Evolutionary conservation across 2,113 vertebrate genomes (phyloP), one percentile per base, ranked within the genome.

Genomic region (Poicephalus meyeri): DNA sequence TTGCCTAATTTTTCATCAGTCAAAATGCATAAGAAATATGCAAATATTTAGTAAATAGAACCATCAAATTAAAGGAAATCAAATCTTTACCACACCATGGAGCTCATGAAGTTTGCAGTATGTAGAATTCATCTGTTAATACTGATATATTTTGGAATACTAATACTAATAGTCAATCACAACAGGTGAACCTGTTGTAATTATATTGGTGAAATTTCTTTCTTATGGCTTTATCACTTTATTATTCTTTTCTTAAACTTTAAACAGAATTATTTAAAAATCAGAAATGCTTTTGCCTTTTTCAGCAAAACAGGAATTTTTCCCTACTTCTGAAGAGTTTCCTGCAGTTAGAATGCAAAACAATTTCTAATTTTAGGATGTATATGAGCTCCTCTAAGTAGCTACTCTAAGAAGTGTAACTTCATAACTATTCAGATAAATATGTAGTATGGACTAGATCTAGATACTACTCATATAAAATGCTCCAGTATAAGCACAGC

Each of bases 31-130:
- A 96, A 92, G 55, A 81, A 96, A 93, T 95, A 96, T 95, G 68
- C 63, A 97, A 97, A 97, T 97, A 95, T 88, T 97, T 96, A 87
- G 61, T 84, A 97, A 96, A 96, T 77, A 97, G 78, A 69, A 91
- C 37, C 21, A 94, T 97, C 96, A 93, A 95, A 92, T 97, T 97
- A 96, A 82, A 78, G 50, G n/a, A 64, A 97, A 90, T 87, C 72
- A 97, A 95, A 94, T 95, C 56, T 96, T 94, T 96, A 94, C 88
- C 86, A 93, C 84, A 83, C 37, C 42, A 88, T 73, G 83, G 25
- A 68, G 29, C 53, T 91, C 80, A 84, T 84, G 68, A 97, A 91
- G 73, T 88, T 96, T 82, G 8, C 87, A 83, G 65, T 90, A 90
- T 29, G 84, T 88, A 64, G 44, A 91, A 95, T 66, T 94, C n/a